Evolutionary conservation across 2,888 invertebrate genomes (phyloP).

Genomic region (Tachina fera): DNA sequence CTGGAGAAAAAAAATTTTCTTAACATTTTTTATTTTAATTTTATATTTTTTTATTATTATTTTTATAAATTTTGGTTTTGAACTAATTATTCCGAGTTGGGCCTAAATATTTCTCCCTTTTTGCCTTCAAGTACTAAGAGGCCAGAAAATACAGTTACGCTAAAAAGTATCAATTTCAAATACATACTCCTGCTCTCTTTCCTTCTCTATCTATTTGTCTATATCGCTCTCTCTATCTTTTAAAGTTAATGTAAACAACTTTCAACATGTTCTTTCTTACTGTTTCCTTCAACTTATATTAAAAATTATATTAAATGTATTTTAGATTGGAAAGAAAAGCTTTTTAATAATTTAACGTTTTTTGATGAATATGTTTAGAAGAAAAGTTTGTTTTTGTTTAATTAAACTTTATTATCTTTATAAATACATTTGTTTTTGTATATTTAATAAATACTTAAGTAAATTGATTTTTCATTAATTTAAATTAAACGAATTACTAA

Average conservation of each 20-base stretch:
- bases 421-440: slow-evolving; percentile 36
- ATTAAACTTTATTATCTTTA: slow-evolving; percentile 26
- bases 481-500: slow-evolving; percentile 31
- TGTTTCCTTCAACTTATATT: not conserved
- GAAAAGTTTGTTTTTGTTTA: slow-evolving; percentile 3
- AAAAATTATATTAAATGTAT: not conserved
- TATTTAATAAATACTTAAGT: slow-evolving; percentile 38
- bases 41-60: slow-evolving; percentile 12
- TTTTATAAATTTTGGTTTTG: slow-evolving; percentile 8
- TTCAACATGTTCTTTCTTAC: not conserved
- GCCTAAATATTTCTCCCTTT: slow-evolving; percentile 63
- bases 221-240: too few species aligned
- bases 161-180: not conserved
- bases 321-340: slow-evolving; percentile 13
- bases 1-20: not conserved
- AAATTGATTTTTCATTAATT: slow-evolving; percentile 50
- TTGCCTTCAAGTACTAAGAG: not conserved
- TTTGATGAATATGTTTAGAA: slow-evolving; percentile 24
- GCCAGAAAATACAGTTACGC: not conserved
- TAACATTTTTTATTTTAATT: slow-evolving; percentile 25
- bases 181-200: slow-evolving; percentile 3
- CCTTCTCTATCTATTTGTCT: not conserved
- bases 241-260: not conserved
- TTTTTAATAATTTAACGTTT: slow-evolving; percentile 16
- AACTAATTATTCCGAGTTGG: slow-evolving; percentile 76